These are phyloP conservation scores for Pemphredon lugubris DNA, from an alignment of 2,888 invertebrate species.

Conservation along the genomic window DNA sequence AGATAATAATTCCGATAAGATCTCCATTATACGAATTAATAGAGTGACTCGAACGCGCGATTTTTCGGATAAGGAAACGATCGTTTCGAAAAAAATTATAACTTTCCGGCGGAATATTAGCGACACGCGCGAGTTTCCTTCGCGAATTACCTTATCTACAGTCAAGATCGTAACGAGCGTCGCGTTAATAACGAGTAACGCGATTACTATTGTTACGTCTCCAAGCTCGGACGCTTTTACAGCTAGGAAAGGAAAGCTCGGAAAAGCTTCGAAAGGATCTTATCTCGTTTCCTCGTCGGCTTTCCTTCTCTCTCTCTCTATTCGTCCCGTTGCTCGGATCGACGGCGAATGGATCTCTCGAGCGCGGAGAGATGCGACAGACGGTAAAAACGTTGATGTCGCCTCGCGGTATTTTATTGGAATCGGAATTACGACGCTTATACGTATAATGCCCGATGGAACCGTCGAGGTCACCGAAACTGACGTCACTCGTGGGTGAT, in stretches of 20 bases:
- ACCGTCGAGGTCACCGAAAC: conserved; percentile 62
- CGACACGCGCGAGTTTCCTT: too few species aligned
- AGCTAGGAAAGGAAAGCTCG: neutral
- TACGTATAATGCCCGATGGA: conserved; percentile 45
- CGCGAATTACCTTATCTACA: neutral
- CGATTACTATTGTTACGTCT: conserved; percentile 11
- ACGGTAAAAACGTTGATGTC: conserved; percentile 51
- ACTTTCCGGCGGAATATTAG: too few species aligned
- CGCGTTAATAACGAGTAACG: conserved; percentile 6
- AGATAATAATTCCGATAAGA: conserved; percentile 2
- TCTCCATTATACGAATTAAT: neutral
- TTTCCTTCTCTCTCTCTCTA: too few species aligned
- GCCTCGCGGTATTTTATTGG: conserved; percentile 66
- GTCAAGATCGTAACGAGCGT: neutral
- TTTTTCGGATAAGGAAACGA: too few species aligned
- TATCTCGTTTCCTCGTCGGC: neutral
- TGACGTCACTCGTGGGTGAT: conserved; percentile 68
- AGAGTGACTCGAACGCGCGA: too few species aligned
- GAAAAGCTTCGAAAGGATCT: neutral
- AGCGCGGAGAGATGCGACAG: conserved; percentile 10
- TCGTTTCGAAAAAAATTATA: too few species aligned
- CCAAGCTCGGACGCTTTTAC: conserved; percentile 10
- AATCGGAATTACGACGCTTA: conserved; percentile 70
- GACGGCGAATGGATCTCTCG: too few species aligned
- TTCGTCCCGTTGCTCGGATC: too few species aligned